Base-by-base conservation (phyloP, 2,797 vertebrate genomes). In the Cirrhinus molitorella region DNA sequence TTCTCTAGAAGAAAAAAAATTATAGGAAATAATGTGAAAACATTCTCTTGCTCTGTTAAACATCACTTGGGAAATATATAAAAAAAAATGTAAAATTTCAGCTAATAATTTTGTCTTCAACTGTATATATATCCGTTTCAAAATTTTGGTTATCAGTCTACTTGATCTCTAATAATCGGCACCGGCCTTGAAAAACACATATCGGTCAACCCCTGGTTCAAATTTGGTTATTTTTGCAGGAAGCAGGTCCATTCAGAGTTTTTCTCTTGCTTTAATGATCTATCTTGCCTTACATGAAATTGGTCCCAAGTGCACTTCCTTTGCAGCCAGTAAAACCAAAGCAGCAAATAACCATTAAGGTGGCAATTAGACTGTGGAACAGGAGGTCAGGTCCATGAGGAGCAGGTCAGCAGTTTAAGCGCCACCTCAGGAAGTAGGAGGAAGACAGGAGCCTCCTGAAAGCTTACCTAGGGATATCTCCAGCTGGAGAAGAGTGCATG, bases 351-450 rank as follows among this genome's bases (percentile, higher is more conserved):
- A 57, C 11, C n/a, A 19, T 77, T 65, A 40, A 74, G 72, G 53
- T 61, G 31, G 71, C 57, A 63, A 53, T 89, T 84, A 67, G 66
- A 83, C n/a, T 73, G 40, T 76, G 25, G 61, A 66, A 67, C 23
- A 63, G 37, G 75, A 55, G 61, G 55, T 31, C 81, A 79, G 65
- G 71, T 83, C 65, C 31, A 72, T n/a, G 11, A 21, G 34, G 28
- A 65, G 68, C 76, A 25, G 67, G 63, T 85, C 86, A 86, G 81
- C 78, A 65, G 81, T 51, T 83, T 84, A 83, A 40, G 31, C 8
- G 25, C 77, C 37, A 63, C 65, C 23, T 75, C 79, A 55, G 51
- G 70, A 81, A 53, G 66, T 43, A 23, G 16, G 66, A 82, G 21
- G 21, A 31, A 45, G n/a, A 55, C 2, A 11, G 12, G 23, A 74